Conservation (phyloP, 1,140 invertebrate genomes). For the Bombus fervidus region DNA sequence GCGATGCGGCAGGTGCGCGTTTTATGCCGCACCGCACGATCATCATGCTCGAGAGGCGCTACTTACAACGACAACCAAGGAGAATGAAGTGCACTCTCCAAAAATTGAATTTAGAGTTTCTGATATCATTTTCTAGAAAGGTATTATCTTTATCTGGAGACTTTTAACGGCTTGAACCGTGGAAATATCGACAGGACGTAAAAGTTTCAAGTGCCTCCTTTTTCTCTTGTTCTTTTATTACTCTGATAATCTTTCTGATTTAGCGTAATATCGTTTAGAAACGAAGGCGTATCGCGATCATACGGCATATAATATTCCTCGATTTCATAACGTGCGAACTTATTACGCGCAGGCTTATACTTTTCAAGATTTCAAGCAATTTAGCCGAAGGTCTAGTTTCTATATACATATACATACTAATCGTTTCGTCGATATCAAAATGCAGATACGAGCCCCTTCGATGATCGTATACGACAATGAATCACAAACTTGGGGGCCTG, state of each 20-base stretch:
- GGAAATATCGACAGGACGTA: neutral
- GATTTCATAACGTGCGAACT: too few relatives aligned
- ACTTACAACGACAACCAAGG: neutral
- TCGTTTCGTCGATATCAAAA: neutral
- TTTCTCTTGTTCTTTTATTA: neutral
- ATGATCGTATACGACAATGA: too few relatives aligned
- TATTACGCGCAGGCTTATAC: too few relatives aligned
- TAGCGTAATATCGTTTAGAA: neutral
- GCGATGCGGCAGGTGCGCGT: slow-evolving; percentile 15
- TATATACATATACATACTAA: neutral
- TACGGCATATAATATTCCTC: too few relatives aligned
- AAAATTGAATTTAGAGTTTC: neutral
- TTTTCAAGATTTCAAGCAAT: neutral
- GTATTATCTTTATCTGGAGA: neutral
- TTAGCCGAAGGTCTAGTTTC: neutral
- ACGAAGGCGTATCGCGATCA: neutral
- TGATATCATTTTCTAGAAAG: neutral
- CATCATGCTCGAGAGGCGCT: neutral
- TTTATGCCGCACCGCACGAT: neutral
- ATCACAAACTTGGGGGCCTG: neutral
- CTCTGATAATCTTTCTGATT: neutral
- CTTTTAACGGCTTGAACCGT: too few relatives aligned
- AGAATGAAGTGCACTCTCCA: neutral
- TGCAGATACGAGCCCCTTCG: neutral
- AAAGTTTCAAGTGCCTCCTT: neutral